These are phyloP conservation scores for Paralichthys olivaceus DNA, from an alignment of 2,113 vertebrate species.

Conservation along the genomic window DNA sequence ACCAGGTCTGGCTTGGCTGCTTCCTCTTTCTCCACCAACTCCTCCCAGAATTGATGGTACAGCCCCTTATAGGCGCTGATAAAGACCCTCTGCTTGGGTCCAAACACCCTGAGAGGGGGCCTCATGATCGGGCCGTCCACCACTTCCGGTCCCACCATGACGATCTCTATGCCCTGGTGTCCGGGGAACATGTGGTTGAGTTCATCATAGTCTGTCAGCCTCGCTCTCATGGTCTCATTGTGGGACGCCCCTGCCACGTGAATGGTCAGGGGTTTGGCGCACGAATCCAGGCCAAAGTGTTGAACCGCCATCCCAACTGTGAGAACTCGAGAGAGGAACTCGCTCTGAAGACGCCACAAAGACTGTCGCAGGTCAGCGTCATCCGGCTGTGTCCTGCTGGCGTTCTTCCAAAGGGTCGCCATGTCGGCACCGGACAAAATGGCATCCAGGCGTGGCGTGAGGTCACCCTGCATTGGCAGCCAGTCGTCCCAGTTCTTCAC, in stretches of 20 bases:
- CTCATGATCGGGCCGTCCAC: constrained; percentile 85
- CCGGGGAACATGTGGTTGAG: constrained; percentile 88
- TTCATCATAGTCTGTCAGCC: constrained; percentile 88
- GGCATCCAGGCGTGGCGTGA: constrained; percentile 79
- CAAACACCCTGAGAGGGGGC: constrained; percentile 80
- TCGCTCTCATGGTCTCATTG: constrained; percentile 90
- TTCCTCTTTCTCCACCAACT: constrained; percentile 86
- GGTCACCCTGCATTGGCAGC: constrained; percentile 87
- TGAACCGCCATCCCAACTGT: constrained; percentile 86
- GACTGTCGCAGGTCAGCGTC: constrained; percentile 85
- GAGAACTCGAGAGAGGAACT: constrained; percentile 89
- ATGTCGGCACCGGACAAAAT: constrained; percentile 85
- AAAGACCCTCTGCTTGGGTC: constrained; percentile 83
- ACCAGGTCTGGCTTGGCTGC: constrained; percentile 88
- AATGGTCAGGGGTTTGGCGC: constrained; percentile 83
- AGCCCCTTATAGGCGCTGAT: constrained; percentile 91
- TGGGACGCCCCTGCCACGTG: constrained; percentile 92
- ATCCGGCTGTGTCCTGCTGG: constrained; percentile 83
- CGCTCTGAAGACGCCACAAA: constrained; percentile 88
- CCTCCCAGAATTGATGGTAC: constrained; percentile 97
- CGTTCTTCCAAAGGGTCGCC: constrained; percentile 89
- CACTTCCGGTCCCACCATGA: constrained; percentile 94
- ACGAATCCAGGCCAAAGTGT: constrained; percentile 81
- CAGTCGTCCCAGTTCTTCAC: constrained; percentile 89
- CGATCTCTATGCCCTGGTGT: constrained; percentile 88